A percentile compares a stretch with the other conserved stretches of the same genome.
Evolutionary conservation across 1,140 invertebrate genomes (phyloP).

Genomic region (Drosophila ironensis): DNA sequence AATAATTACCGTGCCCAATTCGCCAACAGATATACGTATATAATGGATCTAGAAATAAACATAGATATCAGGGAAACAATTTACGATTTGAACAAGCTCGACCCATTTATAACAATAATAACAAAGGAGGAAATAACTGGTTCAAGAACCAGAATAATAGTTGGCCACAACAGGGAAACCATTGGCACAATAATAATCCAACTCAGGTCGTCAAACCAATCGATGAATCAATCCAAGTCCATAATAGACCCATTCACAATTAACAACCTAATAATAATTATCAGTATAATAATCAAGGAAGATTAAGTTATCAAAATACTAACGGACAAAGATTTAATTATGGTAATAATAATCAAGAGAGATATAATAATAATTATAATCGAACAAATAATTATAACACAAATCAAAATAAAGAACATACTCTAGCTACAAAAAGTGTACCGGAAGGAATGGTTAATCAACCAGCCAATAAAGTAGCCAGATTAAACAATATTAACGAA

Average conservation of each 20-base stretch:
- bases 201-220: background rate
- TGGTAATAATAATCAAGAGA: background rate
- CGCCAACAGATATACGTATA: no score
- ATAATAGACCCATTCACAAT: background rate
- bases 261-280: no score
- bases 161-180: slow-evolving; percentile 1
- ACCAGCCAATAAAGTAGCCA: slow-evolving; percentile 2
- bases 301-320: no score
- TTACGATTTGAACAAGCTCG: background rate
- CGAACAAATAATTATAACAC: background rate
- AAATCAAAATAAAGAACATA: background rate
- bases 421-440: background rate
- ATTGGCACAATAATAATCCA: background rate
- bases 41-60: no score
- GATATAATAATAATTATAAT: slow-evolving; percentile 3
- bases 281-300: no score
- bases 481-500: background rate
- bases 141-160: background rate
- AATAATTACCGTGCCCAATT: background rate
- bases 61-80: slow-evolving; percentile 1
- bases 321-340: no score
- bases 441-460: background rate
- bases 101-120: slow-evolving; percentile 1
- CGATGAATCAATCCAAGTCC: background rate
- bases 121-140: background rate